Evolutionary conservation across 2,888 invertebrate genomes (phyloP), one percentile per base, ranked within the genome.

Genomic region (Leucophora obtusa): DNA sequence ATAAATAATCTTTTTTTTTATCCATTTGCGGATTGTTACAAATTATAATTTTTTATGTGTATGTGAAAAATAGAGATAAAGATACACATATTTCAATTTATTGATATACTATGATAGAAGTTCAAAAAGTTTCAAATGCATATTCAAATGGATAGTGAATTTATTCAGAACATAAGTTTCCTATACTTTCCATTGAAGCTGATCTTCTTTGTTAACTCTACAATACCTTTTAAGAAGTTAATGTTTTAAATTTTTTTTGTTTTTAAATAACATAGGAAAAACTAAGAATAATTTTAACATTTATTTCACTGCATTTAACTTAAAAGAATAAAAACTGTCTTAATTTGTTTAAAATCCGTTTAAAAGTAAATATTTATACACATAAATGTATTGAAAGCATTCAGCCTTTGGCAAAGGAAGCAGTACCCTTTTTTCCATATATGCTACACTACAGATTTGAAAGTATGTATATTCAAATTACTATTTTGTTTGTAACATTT

Each of bases 1-100:
- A 65, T 65, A 65, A 51, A 65, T 65, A 51, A 65, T 18, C 11
- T 28, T 51, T 65, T 51, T 50, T 15, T 33, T 50, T 24, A 62
- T n/a, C 18, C 8, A 14, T 21, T 47, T n/a, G 43, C 6, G n/a
- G 14, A 6, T n/a, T 47, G 43, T 47, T n/a, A 38, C 2, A 38
- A 38, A 38, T 38, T 38, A 38, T 4, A 14, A 28, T 28, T 28
- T 28, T 21, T 28, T 28, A 28, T 3, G 3, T 1, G 6, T 28
- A 28, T 28, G 28, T 1, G 28, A 28, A 28, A 28, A 28, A 28
- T 28, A 28, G 28, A 6, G 3, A 28, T 28, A 7, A 24, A 24
- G 24, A 24, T 24, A 24, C 24, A 2, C 24, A 28, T 28, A 28
- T 7, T 28, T 28, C 3, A 28, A 28, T 28, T 28, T 28, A 28